A percentile compares a stretch with the other conserved stretches of the same genome.
These are phyloP conservation scores for Dallia pectoralis DNA, from an alignment of 2,797 vertebrate genomes.

Conservation along the genomic window DNA sequence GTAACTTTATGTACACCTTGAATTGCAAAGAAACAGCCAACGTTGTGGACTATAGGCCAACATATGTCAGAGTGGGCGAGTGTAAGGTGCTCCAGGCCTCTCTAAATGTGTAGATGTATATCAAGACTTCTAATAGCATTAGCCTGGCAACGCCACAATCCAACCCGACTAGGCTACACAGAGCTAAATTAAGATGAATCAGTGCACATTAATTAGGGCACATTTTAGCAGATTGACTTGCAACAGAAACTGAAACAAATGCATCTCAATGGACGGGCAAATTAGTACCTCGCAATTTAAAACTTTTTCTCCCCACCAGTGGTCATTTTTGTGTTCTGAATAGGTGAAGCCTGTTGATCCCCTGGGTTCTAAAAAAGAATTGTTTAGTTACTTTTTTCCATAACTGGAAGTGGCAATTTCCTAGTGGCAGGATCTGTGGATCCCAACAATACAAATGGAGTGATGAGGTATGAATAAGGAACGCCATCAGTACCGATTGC, in stretches of 20 bases:
- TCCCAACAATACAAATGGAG: not conserved
- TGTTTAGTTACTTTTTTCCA: not conserved
- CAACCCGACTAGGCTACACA: not conserved
- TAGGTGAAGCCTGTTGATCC: not conserved
- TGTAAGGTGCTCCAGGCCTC: not conserved
- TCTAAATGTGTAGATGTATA: slow-evolving; percentile 3
- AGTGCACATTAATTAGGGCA: not conserved
- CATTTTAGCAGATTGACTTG: not conserved
- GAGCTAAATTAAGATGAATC: not conserved
- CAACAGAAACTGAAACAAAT: too few relatives aligned
- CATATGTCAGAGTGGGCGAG: too few relatives aligned
- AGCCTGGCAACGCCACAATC: not conserved
- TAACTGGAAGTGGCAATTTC: not conserved
- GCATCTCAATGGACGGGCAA: not conserved
- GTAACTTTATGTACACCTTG: too few relatives aligned
- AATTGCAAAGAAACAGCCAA: too few relatives aligned
- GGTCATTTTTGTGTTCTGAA: not conserved
- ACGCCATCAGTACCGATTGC: not conserved
- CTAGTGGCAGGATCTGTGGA: not conserved
- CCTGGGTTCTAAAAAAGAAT: not conserved
- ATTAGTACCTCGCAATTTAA: not conserved
- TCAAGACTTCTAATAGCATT: not conserved
- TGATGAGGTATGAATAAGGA: not conserved
- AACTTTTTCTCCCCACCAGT: not conserved
- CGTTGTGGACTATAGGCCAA: too few relatives aligned